These are phyloP conservation scores for Sapayoa aenigma DNA, from an alignment of 2,113 vertebrate species.

Conservation along the genomic window DNA sequence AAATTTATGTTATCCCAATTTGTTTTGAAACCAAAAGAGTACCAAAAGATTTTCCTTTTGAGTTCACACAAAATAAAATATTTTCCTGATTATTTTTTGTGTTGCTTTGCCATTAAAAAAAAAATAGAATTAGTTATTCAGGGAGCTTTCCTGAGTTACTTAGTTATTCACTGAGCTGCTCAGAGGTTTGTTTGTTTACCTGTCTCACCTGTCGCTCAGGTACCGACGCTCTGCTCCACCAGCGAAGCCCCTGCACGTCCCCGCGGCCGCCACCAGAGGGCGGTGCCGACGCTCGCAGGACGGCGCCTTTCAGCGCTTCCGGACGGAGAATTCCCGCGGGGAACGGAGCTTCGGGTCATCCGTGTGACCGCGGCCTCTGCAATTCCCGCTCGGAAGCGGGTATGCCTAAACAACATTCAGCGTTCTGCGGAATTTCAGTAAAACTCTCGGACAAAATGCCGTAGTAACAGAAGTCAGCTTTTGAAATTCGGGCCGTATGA, in stretches of 20 bases:
- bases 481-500: background rate
- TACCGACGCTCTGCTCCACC: fast-evolving
- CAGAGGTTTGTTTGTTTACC: background rate
- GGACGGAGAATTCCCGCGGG: fast-evolving
- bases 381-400: fast-evolving
- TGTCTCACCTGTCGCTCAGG: fast-evolving
- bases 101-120: background rate
- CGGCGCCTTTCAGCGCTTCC: fast-evolving
- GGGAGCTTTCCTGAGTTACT: background rate
- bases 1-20: background rate
- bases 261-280: background rate
- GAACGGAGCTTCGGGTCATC: fast-evolving
- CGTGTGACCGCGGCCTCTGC: background rate
- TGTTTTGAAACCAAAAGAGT: background rate
- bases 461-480: background rate
- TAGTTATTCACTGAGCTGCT: fast-evolving
- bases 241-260: background rate
- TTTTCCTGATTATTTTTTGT: background rate
- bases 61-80: background rate
- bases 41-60: background rate
- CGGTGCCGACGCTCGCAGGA: background rate
- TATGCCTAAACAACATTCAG: fast-evolving
- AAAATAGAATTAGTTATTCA: background rate
- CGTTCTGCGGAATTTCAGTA: background rate
- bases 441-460: background rate